Evolutionary conservation across 35 echinoderm and acorn worm species (phyloP).

Genomic region (Heliocidaris tuberculata): DNA sequence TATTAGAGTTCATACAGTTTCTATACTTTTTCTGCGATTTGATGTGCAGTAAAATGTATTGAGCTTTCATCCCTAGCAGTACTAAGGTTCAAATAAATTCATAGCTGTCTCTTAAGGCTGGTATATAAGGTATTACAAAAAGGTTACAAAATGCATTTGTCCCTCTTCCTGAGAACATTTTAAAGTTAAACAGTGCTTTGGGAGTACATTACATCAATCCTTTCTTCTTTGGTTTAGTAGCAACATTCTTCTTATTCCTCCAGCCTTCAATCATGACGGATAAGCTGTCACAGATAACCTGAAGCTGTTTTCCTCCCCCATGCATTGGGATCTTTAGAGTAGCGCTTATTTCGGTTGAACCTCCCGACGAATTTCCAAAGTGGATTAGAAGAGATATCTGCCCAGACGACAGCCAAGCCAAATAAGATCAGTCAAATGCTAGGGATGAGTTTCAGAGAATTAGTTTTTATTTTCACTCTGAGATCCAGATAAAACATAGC

Average conservation of each 20-base stretch:
- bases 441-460: neutral
- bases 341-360: neutral
- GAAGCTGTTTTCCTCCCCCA: neutral
- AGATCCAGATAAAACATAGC: slow-evolving; percentile 2
- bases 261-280: neutral
- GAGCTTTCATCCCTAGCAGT: neutral
- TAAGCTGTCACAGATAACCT: neutral
- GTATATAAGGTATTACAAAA: neutral
- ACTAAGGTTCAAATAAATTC: neutral
- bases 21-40: neutral
- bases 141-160: neutral
- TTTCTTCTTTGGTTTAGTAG: neutral
- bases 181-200: neutral
- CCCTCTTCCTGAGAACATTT: neutral
- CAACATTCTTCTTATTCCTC: neutral
- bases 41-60: neutral
- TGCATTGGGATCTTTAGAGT: neutral
- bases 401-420: slow-evolving; percentile 11
- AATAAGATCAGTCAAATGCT: slow-evolving; percentile 17
- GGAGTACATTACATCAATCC: neutral
- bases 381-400: slow-evolving; percentile 28
- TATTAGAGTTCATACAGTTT: neutral
- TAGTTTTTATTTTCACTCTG: neutral
- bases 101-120: neutral
- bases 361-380: neutral